Base-by-base conservation (phyloP, 1,140 invertebrate genomes). In the Bombus impatiens region DNA sequence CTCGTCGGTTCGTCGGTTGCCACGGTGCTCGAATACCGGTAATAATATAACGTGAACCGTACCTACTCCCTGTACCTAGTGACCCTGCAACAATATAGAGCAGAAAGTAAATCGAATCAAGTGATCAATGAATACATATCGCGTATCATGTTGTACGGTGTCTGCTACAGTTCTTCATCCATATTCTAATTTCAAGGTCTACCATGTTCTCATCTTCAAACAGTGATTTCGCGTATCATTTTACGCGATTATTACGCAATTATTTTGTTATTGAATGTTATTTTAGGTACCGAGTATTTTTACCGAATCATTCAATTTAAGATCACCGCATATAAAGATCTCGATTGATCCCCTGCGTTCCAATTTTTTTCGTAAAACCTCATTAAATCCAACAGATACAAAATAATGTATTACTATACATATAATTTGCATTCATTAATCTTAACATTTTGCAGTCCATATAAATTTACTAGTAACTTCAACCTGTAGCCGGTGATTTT, bases 91-190 rank as follows among this genome's bases (percentile, higher is more conserved):
- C 71, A 81, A 90, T 90, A 90, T 90, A 79, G 86, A 88, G 89
- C 86, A 83, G 86, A 88, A 90, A 90, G 67, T 90, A 90, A 90
- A 90, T 90, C 83, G 86, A 90, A 87, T 90, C 88, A 90, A 90
- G 67, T 90, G 88, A 90, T 90, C 86, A 90, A 90, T 90, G 88
- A 83, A 67, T 75, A 77, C 78, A 83, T 44, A 70, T 90, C 65
- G 68, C 62, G 71, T 82, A 85, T 86, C 67, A 62, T 6, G 35
- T 32, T 28, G 28, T 22, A 12, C 13, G 28, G 25, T 42, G 10
- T 32, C 59, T 42, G 37, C 3, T 18, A 28, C 15, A 18, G 3
- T 59, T 78, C 57, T 65, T 44, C n/a, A 3, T 47, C 25, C 25
- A 70, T 68, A 44, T 37, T 62, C 9, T 28, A 32, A 80, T 72